Conservation (phyloP, 2,888 invertebrate species). For the Scrobipalpa atriplicella region DNA sequence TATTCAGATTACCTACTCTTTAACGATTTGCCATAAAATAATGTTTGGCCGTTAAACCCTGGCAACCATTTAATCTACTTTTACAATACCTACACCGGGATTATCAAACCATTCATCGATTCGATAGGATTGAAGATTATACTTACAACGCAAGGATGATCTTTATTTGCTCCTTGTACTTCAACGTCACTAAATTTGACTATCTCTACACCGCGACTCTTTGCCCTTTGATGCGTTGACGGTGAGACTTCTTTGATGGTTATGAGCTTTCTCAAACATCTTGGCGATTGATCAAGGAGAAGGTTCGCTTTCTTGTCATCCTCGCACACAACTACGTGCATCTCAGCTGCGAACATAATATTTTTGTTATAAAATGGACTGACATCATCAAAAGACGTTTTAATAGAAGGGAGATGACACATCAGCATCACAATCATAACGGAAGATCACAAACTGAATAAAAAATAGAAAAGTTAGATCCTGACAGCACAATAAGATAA, state of each 20-base stretch:
- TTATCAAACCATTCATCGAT: no score
- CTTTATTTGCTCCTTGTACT: constrained; percentile 89
- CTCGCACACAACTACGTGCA: constrained; percentile 94
- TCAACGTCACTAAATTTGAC: constrained; percentile 93
- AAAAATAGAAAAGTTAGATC: background rate
- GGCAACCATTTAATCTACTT: no score
- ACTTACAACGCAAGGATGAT: constrained; percentile 87
- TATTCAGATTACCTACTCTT: no score
- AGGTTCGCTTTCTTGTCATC: constrained; percentile 95
- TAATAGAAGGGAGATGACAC: background rate
- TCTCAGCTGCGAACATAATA: constrained; percentile 87
- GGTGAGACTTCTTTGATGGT: constrained; percentile 91
- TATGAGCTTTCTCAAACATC: constrained; percentile 91
- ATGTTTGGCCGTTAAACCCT: background rate
- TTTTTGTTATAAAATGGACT: background rate
- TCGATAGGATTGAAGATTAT: background rate
- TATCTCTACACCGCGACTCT: constrained; percentile 91
- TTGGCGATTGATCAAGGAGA: constrained; percentile 92
- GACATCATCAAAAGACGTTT: background rate
- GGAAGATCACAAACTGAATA: background rate
- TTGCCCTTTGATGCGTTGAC: constrained; percentile 91
- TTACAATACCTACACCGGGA: no score
- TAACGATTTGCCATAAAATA: no score
- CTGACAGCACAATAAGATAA: background rate
- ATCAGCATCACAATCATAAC: no score